Base-by-base conservation (phyloP, 2,888 invertebrate genomes). In the Drosophila borealis region DNA sequence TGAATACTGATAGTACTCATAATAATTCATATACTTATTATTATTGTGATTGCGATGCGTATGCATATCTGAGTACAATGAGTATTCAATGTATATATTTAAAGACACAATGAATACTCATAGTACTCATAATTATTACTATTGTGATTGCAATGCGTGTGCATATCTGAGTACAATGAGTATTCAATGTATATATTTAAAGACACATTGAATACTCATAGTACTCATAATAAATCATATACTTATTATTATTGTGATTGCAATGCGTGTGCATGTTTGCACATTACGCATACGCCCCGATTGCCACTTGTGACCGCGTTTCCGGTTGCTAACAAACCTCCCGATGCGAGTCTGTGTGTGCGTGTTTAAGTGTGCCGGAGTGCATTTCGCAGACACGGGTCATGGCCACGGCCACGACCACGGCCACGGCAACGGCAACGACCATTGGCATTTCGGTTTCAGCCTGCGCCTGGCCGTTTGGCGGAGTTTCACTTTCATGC, bases 401-500 rank as follows among this genome's bases (percentile, higher is more conserved):
- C 82, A 82, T 78, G 81, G 78, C 81, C 74, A 77, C 57, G 70
- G 65, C 53, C 42, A 39, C 39, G 39, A 0, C 73, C 78, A 81
- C 76, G 80, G 56, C 61, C 45, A 67, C 67, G 71, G 36, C 65
- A 9, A 71, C 62, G 70, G 62, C 62, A 39, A 75, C 83, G 70
- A 74, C 84, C 76, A 80, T 59, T 74, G 72, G 72, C 73, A 72
- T 73, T 73, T 73, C 70, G 66, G 71, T 54, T 55, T 55, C 55
- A 36, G 55, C 36, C 55, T 45, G 55, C 25, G 44, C 45, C 55
- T 55, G 55, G 80, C 75, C 72, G 80, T 80, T 74, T 71, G 68
- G 70, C 80, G 67, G 73, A 79, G 57, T 85, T 87, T 84, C 88
- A 85, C 88, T 84, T 84, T 84, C 84, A 42, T 36, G 41, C 29